phyloP scores from a whole-genome alignment of 2,888 invertebrate genomes.

The Lasius platythorax region DNA sequence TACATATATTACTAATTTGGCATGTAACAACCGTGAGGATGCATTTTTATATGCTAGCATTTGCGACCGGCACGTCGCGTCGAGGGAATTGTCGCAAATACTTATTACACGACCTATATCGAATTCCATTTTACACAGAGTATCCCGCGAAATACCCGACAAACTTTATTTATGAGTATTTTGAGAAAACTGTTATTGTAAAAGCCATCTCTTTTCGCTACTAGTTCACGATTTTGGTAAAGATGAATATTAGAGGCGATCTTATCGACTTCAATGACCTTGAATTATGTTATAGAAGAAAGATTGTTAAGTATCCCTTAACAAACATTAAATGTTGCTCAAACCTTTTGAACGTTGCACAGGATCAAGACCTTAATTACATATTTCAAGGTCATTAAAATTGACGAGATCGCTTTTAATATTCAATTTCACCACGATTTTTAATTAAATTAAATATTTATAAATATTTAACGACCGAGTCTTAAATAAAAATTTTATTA shows the following conservation, averaged over 20 bases:
- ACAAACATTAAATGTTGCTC: too few relatives aligned
- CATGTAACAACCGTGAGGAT: conserved; percentile 44
- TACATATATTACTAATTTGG: conserved; percentile 44
- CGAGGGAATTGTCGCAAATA: conserved; percentile 1
- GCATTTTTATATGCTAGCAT: background rate
- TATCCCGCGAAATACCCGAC: background rate
- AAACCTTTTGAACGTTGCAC: background rate
- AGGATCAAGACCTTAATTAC: background rate
- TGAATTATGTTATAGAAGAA: too few relatives aligned
- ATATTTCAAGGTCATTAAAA: background rate
- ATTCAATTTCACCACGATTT: background rate
- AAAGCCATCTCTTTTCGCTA: background rate
- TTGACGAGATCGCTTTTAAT: background rate
- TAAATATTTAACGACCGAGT: background rate
- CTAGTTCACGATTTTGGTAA: background rate
- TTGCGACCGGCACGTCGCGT: background rate
- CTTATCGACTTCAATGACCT: too few relatives aligned
- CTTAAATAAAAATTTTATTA: background rate
- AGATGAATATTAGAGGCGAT: too few relatives aligned
- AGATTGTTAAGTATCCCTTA: too few relatives aligned
- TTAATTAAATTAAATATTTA: background rate
- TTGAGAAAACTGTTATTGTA: background rate
- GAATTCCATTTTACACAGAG: background rate
- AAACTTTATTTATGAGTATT: background rate
- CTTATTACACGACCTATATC: conserved; percentile 12